Conservation (phyloP, 2,113 vertebrate species). For the Cariama cristata region DNA sequence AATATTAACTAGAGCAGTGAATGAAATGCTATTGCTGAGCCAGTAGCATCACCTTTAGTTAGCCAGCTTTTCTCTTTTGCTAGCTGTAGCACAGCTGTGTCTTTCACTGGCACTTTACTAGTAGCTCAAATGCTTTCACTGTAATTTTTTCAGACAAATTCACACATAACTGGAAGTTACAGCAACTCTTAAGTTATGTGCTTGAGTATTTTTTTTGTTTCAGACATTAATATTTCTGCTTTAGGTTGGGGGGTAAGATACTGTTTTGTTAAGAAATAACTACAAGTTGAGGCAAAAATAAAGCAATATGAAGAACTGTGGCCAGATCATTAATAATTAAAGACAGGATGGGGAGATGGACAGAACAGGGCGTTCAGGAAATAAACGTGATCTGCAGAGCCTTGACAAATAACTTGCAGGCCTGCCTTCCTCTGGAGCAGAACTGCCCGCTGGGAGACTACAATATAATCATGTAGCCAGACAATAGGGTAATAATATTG, state of each 20-base stretch:
- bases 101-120: background rate
- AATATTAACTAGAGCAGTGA: background rate
- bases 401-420: background rate
- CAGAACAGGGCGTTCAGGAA: background rate
- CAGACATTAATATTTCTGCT: background rate
- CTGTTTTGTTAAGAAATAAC: background rate
- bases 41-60: constrained; percentile 14
- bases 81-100: background rate
- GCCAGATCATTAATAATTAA: background rate
- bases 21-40: constrained; percentile 21
- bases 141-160: background rate
- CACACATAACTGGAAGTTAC: background rate
- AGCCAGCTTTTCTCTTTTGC: background rate
- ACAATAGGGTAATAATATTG: background rate
- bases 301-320: background rate
- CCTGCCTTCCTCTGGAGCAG: background rate
- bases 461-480: background rate
- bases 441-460: background rate
- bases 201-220: background rate
- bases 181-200: background rate
- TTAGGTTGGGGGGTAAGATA: background rate
- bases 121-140: background rate
- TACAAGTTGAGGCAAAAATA: background rate
- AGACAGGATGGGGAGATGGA: background rate
- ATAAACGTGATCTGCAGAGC: background rate